Conservation (phyloP, 1,140 invertebrate genomes). For the Aphaenogaster rudis region DNA sequence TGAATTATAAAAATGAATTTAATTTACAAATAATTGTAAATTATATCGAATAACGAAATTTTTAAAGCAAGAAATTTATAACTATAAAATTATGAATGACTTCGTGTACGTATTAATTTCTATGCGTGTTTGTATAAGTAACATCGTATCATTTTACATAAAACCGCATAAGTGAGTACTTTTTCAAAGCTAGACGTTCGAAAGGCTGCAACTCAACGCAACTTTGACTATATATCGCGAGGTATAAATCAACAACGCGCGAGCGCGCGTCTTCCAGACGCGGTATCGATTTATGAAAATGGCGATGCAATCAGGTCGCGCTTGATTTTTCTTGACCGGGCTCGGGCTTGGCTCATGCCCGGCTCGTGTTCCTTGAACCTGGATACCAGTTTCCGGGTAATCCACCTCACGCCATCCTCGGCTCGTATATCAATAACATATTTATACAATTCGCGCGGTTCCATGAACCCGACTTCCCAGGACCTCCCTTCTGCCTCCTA, state of each 20-base stretch:
- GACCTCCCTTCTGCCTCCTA: constrained; percentile 60
- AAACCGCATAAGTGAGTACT: neutral
- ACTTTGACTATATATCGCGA: neutral
- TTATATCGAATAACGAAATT: neutral
- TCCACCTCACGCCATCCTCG: constrained; percentile 1
- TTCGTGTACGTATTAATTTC: neutral
- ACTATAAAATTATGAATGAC: neutral
- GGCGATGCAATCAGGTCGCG: constrained; percentile 26
- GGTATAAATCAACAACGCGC: constrained; percentile 14
- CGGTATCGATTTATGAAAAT: constrained; percentile 44
- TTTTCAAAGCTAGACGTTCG: neutral
- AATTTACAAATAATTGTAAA: neutral
- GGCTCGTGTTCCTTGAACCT: constrained; percentile 37
- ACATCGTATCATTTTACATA: neutral
- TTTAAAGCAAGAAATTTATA: neutral
- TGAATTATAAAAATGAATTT: neutral
- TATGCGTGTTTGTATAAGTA: neutral
- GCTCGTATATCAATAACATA: constrained; percentile 55
- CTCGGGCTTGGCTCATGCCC: neutral
- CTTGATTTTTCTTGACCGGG: constrained; percentile 14
- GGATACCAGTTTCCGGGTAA: constrained; percentile 36
- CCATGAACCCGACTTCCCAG: constrained; percentile 66
- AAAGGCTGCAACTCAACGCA: neutral
- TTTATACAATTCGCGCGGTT: constrained; percentile 71
- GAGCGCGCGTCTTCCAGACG: constrained; percentile 22